Evolutionary conservation across 2,797 vertebrate species (phyloP).

Genomic region (Lemur catta): DNA sequence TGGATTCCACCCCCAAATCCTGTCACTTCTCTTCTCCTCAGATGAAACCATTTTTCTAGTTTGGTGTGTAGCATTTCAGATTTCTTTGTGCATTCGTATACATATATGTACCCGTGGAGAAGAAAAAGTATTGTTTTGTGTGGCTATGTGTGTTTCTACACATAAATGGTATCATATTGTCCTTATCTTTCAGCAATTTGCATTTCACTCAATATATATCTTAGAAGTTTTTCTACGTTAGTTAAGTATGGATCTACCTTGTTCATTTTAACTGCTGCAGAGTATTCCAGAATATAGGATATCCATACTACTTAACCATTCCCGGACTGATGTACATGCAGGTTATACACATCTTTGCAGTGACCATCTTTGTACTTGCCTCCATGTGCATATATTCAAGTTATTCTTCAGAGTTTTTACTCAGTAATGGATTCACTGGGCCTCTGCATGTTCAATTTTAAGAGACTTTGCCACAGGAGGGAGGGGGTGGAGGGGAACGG

Average conservation of each 20-base stretch:
- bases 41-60: not conserved
- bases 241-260: not conserved
- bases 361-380: not conserved
- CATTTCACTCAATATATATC: not conserved
- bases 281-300: not conserved
- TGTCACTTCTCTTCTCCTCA: not conserved
- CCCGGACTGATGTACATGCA: not conserved
- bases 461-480: not conserved
- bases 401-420: not conserved
- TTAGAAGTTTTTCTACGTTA: not conserved
- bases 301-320: not conserved
- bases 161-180: not conserved
- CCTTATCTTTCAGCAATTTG: not conserved
- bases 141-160: not conserved
- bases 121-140: not conserved
- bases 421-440: not conserved
- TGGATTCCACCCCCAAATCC: not conserved
- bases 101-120: not conserved
- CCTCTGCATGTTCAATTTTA: not conserved
- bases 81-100: not conserved
- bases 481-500: too few relatives aligned
- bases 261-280: not conserved
- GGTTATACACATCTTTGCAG: not conserved
- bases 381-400: not conserved
- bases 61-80: not conserved